Percentiles rank a stretch among this genome's conserved stretches.
phyloP scores from a whole-genome alignment of 1,140 invertebrate genomes.

The Doryteuthis pealeii region DNA sequence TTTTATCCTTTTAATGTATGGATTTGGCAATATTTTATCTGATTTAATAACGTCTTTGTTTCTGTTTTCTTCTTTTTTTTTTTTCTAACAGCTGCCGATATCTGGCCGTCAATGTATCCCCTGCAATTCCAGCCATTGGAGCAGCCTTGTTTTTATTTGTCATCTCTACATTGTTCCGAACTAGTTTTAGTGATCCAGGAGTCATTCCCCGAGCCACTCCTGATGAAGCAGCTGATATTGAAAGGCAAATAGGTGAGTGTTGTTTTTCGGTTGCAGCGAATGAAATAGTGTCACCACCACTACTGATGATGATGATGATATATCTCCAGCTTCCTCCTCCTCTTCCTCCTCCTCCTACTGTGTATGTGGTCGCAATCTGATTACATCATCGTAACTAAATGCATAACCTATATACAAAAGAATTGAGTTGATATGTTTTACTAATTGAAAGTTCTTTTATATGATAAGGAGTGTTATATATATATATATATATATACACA shows the following conservation, averaged over 20 bases:
- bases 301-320: background rate
- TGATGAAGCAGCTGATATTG: slow-evolving; percentile 90
- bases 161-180: slow-evolving; percentile 84
- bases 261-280: background rate
- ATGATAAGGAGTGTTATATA: too few species aligned
- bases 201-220: slow-evolving; percentile 86
- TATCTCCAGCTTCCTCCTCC: background rate
- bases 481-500: too few species aligned
- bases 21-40: background rate
- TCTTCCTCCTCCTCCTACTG: background rate
- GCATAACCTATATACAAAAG: too few species aligned
- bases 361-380: background rate
- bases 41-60: background rate
- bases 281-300: background rate
- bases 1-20: too few species aligned
- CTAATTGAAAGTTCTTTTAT: too few species aligned
- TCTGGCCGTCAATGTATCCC: slow-evolving; percentile 76
- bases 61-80: slow-evolving; percentile 29
- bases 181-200: slow-evolving; percentile 92
- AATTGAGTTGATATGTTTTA: too few species aligned
- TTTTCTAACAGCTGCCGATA: slow-evolving; percentile 77
- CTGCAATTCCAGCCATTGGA: slow-evolving; percentile 85
- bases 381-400: too few species aligned
- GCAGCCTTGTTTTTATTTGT: slow-evolving; percentile 86
- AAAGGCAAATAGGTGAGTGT: slow-evolving; percentile 68